Conservation (phyloP, 2,113 vertebrate genomes). For the Pelusios castaneus region DNA sequence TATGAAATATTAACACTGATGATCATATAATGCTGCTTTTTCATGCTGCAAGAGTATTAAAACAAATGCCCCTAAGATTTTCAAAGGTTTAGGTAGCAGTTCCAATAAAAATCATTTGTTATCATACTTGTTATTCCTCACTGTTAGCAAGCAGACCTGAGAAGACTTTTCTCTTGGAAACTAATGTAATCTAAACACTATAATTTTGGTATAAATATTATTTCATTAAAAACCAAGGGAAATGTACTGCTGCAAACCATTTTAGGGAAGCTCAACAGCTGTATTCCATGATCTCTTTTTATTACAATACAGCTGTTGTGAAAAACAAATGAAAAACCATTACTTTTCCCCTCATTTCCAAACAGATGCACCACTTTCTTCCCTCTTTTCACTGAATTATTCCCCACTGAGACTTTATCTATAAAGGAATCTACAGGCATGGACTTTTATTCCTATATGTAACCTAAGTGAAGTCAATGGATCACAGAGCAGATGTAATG, state of each 20-base stretch:
- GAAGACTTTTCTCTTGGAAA: not conserved
- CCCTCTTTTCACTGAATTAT: not conserved
- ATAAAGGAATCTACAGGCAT: not conserved
- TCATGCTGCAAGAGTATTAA: not conserved
- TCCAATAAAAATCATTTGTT: not conserved
- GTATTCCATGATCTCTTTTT: not conserved
- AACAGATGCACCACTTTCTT: not conserved
- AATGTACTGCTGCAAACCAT: not conserved
- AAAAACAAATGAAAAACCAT: not conserved
- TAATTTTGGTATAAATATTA: slow-evolving; percentile 6
- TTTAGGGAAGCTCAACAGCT: not conserved
- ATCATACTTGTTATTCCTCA: not conserved
- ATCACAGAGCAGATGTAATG: not conserved
- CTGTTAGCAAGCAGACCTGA: not conserved
- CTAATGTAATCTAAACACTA: too few species aligned
- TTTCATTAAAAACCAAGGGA: not conserved
- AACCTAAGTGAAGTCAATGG: not conserved
- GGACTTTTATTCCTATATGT: not conserved
- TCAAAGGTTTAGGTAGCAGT: not conserved
- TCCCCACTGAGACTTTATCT: not conserved
- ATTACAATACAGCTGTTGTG: not conserved
- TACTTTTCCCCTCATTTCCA: not conserved
- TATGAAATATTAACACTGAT: not conserved
- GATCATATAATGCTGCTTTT: not conserved
- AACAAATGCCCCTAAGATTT: not conserved